phyloP scores from a whole-genome alignment of 2,113 vertebrate species.

The Chelonoidis abingdonii region DNA sequence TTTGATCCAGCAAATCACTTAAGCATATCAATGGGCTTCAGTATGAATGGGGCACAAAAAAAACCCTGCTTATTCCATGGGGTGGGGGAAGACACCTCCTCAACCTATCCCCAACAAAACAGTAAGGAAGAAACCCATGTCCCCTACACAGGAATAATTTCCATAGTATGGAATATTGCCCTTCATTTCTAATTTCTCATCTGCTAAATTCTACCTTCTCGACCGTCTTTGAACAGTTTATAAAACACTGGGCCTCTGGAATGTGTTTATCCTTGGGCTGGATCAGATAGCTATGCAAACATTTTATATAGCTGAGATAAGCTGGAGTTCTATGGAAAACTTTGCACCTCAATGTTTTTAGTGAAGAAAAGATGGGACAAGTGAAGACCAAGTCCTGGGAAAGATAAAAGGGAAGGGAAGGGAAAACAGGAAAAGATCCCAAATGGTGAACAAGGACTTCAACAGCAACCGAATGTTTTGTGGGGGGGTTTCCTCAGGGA shows the following conservation, averaged over 20 bases:
- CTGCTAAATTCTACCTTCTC: not conserved
- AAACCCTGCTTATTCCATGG: not conserved
- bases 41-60: slow-evolving; percentile 4
- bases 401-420: not conserved
- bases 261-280: slow-evolving; percentile 56
- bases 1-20: not conserved
- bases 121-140: not conserved
- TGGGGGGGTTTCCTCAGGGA: not conserved
- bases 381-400: not conserved
- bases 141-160: not conserved
- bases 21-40: not conserved
- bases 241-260: slow-evolving; percentile 50
- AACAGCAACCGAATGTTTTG: not conserved
- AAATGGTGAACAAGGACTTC: not conserved
- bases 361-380: slow-evolving; percentile 5
- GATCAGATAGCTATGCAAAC: slow-evolving; percentile 47
- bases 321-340: slow-evolving; percentile 22
- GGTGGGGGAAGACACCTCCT: slow-evolving; percentile 23
- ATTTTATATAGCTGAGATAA: slow-evolving; percentile 59
- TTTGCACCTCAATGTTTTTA: not conserved
- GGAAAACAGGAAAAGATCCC: slow-evolving; percentile 1
- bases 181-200: slow-evolving; percentile 20
- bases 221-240: slow-evolving; percentile 14
- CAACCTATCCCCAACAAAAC: not conserved
- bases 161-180: not conserved